Conservation (phyloP, 1,140 invertebrate genomes). For the Metaphire vulgaris region DNA sequence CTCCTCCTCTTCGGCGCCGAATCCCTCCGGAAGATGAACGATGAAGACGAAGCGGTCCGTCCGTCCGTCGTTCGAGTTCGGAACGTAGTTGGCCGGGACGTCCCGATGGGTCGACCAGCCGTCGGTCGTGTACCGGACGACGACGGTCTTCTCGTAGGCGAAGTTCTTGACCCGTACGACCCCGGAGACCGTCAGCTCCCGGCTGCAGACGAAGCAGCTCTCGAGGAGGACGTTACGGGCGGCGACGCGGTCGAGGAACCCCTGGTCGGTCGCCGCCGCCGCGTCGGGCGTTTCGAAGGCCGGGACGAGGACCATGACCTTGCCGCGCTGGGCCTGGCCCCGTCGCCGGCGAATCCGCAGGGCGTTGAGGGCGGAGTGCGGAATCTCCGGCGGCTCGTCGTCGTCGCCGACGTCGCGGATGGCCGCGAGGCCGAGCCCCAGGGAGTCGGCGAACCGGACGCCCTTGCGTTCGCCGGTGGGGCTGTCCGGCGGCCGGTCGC, state of each 20-base stretch:
- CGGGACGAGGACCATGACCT: conserved; percentile 57
- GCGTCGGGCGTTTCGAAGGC: conserved; percentile 79
- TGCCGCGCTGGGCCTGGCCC: background rate
- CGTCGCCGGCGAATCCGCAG: conserved; percentile 28
- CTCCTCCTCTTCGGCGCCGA: conserved; percentile 45
- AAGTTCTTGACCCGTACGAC: conserved; percentile 80
- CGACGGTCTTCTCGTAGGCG: conserved; percentile 82
- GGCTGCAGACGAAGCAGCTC: conserved; percentile 61
- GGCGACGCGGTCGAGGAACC: conserved; percentile 71
- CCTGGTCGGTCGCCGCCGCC: conserved; percentile 61
- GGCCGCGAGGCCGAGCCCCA: conserved; percentile 84
- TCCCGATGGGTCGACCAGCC: conserved; percentile 77
- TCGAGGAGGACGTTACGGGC: conserved; percentile 72
- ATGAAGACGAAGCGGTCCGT: conserved; percentile 76
- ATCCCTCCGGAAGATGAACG: conserved; percentile 56
- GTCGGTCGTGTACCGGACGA: conserved; percentile 76
- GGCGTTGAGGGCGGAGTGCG: conserved; percentile 45
- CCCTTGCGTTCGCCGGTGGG: conserved; percentile 60
- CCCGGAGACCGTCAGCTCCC: conserved; percentile 67
- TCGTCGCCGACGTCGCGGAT: conserved; percentile 58
- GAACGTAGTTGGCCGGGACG: conserved; percentile 68
- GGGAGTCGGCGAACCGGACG: conserved; percentile 85
- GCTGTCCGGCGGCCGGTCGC: background rate
- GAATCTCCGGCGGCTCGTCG: conserved; percentile 48
- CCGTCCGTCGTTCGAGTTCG: conserved; percentile 82